Percentiles rank a stretch among this genome's conserved stretches.
Evolutionary conservation across 2,797 vertebrate species (phyloP).

Genomic region (Aulostomus chinensis): DNA sequence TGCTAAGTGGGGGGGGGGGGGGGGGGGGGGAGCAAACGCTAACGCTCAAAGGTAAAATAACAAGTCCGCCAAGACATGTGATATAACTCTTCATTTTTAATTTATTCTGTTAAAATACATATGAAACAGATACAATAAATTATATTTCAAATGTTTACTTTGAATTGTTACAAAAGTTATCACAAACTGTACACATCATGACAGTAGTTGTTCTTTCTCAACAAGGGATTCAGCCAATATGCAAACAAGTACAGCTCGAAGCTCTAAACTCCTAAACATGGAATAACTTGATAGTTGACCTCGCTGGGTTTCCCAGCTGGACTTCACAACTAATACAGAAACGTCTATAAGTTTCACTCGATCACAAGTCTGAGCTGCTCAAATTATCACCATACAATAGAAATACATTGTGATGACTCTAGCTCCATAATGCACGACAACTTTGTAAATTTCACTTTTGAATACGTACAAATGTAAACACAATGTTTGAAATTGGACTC

Average conservation of each 20-base stretch:
- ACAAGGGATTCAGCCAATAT: slow-evolving; percentile 82
- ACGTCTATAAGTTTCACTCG: slow-evolving; percentile 64
- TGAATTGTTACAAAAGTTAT: slow-evolving; percentile 95
- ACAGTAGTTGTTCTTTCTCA: slow-evolving; percentile 82
- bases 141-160: slow-evolving; percentile 88
- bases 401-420: slow-evolving; percentile 73
- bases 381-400: slow-evolving; percentile 77
- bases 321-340: slow-evolving; percentile 75
- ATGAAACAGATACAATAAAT: slow-evolving; percentile 91
- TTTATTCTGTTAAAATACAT: slow-evolving; percentile 93
- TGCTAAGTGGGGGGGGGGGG: too few relatives aligned
- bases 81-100: slow-evolving; percentile 31
- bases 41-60: too few relatives aligned
- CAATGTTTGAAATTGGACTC: slow-evolving; percentile 42
- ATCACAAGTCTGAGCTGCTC: slow-evolving; percentile 69
- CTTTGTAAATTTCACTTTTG: slow-evolving; percentile 53
- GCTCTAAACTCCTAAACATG: slow-evolving; percentile 82
- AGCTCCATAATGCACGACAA: slow-evolving; percentile 54
- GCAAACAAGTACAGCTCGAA: slow-evolving; percentile 81
- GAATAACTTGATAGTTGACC: slow-evolving; percentile 76
- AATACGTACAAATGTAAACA: slow-evolving; percentile 73
- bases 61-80: not conserved
- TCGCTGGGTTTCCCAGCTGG: slow-evolving; percentile 74
- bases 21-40: too few relatives aligned
- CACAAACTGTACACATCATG: slow-evolving; percentile 96